Evolutionary conservation across 2,113 vertebrate species (phyloP).

Genomic region (Gopherus flavomarginatus): DNA sequence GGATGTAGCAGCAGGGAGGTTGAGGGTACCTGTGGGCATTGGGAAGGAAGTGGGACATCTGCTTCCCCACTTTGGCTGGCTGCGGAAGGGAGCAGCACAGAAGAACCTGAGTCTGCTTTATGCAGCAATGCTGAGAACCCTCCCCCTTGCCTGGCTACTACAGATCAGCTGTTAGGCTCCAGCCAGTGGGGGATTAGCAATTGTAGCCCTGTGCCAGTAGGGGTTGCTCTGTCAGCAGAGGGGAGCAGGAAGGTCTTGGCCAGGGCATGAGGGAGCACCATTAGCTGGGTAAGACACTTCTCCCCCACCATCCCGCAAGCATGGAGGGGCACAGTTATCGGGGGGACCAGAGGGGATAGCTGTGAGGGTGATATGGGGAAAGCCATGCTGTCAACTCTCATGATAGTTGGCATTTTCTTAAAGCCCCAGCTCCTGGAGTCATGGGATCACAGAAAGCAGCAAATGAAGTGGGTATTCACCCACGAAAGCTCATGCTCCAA

Average conservation of each 20-base stretch:
- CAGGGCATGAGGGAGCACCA: background rate
- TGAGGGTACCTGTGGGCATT: background rate
- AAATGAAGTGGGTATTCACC: too few relatives aligned
- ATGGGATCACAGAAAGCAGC: background rate
- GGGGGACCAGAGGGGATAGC: background rate
- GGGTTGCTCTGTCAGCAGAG: background rate
- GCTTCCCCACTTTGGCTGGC: background rate
- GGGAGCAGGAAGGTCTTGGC: background rate
- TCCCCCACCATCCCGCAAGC: background rate
- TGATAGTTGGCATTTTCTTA: background rate
- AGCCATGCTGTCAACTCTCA: background rate
- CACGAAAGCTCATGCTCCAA: too few relatives aligned
- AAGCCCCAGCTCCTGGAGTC: background rate
- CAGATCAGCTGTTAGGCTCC: background rate
- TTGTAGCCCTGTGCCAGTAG: background rate
- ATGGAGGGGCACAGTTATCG: background rate
- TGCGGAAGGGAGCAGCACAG: background rate
- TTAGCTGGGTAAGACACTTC: background rate
- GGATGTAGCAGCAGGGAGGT: background rate
- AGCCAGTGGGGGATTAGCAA: background rate
- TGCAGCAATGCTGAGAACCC: background rate
- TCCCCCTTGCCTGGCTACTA: background rate
- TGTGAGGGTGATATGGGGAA: background rate
- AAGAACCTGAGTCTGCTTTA: background rate
- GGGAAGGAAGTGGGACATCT: background rate